phyloP scores from a whole-genome alignment of 2,888 invertebrate species.

The Uloborus plumipes region DNA sequence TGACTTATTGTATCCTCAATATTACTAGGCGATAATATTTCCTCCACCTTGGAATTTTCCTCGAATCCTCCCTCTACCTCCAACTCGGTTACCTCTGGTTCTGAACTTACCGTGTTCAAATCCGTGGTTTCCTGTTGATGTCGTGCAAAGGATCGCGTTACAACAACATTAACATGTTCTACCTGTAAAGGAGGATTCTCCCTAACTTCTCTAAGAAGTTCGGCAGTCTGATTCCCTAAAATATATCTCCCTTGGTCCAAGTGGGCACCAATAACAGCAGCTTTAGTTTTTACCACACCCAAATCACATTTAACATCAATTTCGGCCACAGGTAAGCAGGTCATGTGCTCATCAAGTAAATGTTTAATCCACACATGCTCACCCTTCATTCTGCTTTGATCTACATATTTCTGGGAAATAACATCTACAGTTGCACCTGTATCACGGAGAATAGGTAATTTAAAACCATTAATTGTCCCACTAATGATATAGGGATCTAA shows the following conservation, averaged over 20 bases:
- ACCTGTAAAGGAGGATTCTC: neutral
- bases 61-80: too few species aligned
- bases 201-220: slow-evolving; percentile 11
- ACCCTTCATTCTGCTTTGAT: neutral
- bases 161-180: slow-evolving; percentile 16
- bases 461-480: slow-evolving; percentile 24
- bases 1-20: too few species aligned
- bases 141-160: neutral
- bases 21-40: too few species aligned
- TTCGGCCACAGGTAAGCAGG: slow-evolving; percentile 21
- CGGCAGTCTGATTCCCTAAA: slow-evolving; percentile 21
- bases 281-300: neutral
- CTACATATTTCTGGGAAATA: slow-evolving; percentile 9
- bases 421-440: slow-evolving; percentile 25
- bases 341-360: neutral
- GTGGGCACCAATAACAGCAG: slow-evolving; percentile 17
- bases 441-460: slow-evolving; percentile 16
- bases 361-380: slow-evolving; percentile 11
- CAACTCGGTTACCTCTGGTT: too few species aligned
- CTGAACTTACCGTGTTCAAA: too few species aligned
- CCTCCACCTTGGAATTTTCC: too few species aligned
- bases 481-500: slow-evolving; percentile 13
- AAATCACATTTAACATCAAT: slow-evolving; percentile 7
- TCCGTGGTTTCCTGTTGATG: too few species aligned
- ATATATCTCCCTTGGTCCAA: slow-evolving; percentile 22